A percentile compares a stretch with the other conserved stretches of the same genome.
Evolutionary conservation across 2,113 vertebrate genomes (phyloP).

Genomic region (Sinocyclocheilus grahami): DNA sequence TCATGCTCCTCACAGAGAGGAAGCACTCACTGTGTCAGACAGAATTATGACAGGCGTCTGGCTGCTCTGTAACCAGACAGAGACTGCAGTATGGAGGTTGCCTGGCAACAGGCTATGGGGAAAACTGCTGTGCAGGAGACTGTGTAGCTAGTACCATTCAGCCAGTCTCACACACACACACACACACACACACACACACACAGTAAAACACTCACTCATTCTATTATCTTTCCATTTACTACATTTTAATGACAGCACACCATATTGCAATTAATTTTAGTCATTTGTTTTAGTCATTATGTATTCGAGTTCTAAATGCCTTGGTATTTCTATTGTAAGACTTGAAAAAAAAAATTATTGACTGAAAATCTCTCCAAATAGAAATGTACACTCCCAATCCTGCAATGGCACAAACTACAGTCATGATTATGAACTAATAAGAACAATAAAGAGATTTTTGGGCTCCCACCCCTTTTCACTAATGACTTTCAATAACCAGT

Average conservation of each 20-base stretch:
- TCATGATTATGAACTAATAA: background rate
- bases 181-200: conserved; percentile 16
- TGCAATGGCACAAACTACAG: background rate
- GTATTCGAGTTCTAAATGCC: background rate
- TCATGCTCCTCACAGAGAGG: conserved; percentile 17
- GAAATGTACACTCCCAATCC: background rate
- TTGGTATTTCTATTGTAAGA: background rate
- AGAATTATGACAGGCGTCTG: conserved; percentile 47
- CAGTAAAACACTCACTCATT: background rate
- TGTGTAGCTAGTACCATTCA: conserved; percentile 32
- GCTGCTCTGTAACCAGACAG: conserved; percentile 40
- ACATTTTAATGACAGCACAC: no score
- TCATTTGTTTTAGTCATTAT: background rate
- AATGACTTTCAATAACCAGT: background rate
- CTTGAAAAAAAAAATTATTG: background rate
- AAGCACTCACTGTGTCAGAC: conserved; percentile 20
- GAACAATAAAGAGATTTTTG: background rate
- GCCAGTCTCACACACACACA: background rate
- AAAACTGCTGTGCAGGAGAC: conserved; percentile 42
- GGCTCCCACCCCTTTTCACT: background rate
- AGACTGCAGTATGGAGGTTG: conserved; percentile 65
- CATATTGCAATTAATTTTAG: background rate
- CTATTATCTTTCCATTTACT: conserved; percentile 2
- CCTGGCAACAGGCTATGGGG: conserved; percentile 70
- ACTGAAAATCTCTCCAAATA: background rate